These are phyloP conservation scores for Threskiornis aethiopicus DNA, from an alignment of 2,797 vertebrate genomes.

Conservation along the genomic window DNA sequence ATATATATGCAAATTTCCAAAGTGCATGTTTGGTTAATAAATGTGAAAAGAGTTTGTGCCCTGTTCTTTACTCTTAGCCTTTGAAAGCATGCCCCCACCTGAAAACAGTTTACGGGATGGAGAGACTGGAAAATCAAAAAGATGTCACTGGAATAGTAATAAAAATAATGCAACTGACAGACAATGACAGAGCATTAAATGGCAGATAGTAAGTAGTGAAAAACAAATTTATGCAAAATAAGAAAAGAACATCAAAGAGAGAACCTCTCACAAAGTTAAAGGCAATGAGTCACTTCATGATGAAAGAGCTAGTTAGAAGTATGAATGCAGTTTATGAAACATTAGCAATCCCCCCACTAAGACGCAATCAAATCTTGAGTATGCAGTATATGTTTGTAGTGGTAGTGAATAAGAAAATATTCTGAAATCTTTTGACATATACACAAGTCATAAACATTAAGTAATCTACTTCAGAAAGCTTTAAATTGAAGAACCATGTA, in stretches of 20 bases:
- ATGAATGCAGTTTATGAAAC: constrained; percentile 51
- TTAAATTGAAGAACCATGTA: neutral
- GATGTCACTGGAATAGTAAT: constrained; percentile 4
- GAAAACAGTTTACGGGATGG: neutral
- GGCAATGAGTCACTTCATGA: constrained; percentile 40
- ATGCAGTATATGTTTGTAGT: neutral
- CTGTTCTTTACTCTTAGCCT: constrained; percentile 11
- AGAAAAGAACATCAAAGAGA: constrained; percentile 62
- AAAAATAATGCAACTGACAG: constrained; percentile 52
- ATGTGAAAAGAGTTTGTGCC: neutral
- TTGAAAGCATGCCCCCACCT: neutral
- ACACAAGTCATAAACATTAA: constrained; percentile 29
- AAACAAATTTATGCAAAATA: constrained; percentile 67
- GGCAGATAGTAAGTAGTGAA: constrained; percentile 37
- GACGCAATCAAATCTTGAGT: constrained; percentile 31
- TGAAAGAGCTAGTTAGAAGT: constrained; percentile 54
- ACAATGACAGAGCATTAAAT: constrained; percentile 50
- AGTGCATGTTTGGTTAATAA: constrained; percentile 15
- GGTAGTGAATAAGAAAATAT: neutral
- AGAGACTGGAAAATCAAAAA: constrained; percentile 42
- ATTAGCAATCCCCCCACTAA: constrained; percentile 9
- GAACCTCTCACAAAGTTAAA: constrained; percentile 54
- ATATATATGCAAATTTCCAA: constrained; percentile 45
- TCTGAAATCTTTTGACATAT: constrained; percentile 29
- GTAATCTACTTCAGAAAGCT: constrained; percentile 29